Conservation (phyloP, 2,888 invertebrate species). For the Hirtodrosophila cameraria region DNA sequence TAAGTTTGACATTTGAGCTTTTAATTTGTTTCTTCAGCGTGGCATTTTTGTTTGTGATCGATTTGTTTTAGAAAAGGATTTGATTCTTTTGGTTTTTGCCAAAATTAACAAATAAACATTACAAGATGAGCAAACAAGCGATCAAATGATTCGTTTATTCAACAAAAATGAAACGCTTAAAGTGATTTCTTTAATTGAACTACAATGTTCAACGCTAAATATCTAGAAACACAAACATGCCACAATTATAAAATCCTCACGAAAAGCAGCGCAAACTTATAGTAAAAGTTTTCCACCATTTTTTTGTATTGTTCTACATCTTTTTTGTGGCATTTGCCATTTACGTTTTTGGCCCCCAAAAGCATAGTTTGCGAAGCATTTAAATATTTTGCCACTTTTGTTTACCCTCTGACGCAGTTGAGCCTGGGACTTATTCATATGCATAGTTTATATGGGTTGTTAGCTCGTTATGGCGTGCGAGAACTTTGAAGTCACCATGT, state of each 20-base stretch:
- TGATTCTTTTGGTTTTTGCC: too few relatives aligned
- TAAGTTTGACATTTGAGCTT: too few relatives aligned
- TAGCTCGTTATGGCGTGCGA: slow-evolving; percentile 31
- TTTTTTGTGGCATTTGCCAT: slow-evolving; percentile 11
- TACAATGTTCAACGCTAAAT: not conserved
- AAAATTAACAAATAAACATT: too few relatives aligned
- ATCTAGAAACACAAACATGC: slow-evolving; percentile 13
- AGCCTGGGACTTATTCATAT: slow-evolving; percentile 1
- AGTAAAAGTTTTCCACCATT: slow-evolving; percentile 45
- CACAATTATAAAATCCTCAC: slow-evolving; percentile 34
- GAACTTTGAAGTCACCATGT: slow-evolving; percentile 32
- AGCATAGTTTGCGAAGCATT: slow-evolving; percentile 67
- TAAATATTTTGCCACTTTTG: slow-evolving; percentile 68
- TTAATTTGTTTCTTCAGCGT: too few relatives aligned
- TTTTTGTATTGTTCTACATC: slow-evolving; percentile 9
- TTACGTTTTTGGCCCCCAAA: slow-evolving; percentile 28
- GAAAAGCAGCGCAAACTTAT: slow-evolving; percentile 20
- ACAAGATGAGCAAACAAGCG: too few relatives aligned
- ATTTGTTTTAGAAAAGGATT: too few relatives aligned
- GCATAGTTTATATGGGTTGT: slow-evolving; percentile 14
- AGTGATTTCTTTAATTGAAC: too few relatives aligned
- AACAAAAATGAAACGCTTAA: too few relatives aligned
- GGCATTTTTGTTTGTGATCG: too few relatives aligned
- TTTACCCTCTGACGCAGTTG: slow-evolving; percentile 52
- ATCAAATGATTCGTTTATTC: too few relatives aligned